Conservation (phyloP, 1,140 invertebrate genomes). For the Chlorops oryzae region DNA sequence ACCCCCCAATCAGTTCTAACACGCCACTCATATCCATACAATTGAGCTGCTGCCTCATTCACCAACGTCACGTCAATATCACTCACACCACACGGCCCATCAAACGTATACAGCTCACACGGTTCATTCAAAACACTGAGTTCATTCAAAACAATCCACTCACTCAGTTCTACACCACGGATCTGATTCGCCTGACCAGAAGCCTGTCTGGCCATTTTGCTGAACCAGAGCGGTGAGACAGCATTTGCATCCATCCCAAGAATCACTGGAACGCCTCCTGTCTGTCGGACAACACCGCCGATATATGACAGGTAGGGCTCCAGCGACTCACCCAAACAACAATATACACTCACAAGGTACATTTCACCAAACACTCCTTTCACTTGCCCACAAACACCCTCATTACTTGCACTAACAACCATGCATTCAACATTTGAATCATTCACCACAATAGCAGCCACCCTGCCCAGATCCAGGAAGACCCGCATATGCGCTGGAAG, state of each 20-base stretch:
- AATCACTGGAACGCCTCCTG: not conserved
- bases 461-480: too few species aligned
- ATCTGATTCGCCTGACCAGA: not conserved
- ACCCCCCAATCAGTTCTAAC: too few species aligned
- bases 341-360: constrained; percentile 6
- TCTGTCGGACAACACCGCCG: not conserved
- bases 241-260: constrained; percentile 3
- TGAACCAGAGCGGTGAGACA: not conserved
- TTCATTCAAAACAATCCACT: too few species aligned
- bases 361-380: constrained; percentile 10
- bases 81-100: not conserved
- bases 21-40: too few species aligned
- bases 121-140: too few species aligned
- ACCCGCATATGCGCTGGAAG: too few species aligned
- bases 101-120: too few species aligned
- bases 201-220: not conserved
- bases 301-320: not conserved
- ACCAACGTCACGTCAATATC: too few species aligned
- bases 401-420: constrained; percentile 3
- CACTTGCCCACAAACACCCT: constrained; percentile 12
- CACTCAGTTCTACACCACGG: not conserved
- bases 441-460: not conserved
- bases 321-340: not conserved
- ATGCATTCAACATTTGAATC: constrained; percentile 8
- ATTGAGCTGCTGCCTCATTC: too few species aligned